These are phyloP conservation scores for Montipora efflorescens DNA, from an alignment of 64 coral and sea anemone genomes.

Conservation along the genomic window DNA sequence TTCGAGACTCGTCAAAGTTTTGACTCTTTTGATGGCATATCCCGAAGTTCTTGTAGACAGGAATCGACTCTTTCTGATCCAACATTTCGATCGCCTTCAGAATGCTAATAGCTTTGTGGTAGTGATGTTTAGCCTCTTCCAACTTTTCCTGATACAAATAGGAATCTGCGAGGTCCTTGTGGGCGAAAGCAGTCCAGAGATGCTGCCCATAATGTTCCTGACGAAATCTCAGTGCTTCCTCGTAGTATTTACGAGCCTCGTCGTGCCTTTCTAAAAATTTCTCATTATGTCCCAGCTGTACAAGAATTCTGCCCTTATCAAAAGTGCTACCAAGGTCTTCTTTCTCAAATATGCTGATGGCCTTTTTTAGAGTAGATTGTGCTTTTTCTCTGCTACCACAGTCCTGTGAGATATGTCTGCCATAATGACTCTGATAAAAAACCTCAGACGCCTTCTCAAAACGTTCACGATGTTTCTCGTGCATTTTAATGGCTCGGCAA, in stretches of 20 bases:
- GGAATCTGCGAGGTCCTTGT: slow-evolving; percentile 54
- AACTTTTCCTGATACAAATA: not conserved
- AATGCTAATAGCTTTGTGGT: slow-evolving; percentile 50
- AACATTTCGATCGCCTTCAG: not conserved
- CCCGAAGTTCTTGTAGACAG: slow-evolving; percentile 37
- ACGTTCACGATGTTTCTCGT: not conserved
- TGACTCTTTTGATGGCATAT: slow-evolving; percentile 42
- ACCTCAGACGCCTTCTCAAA: slow-evolving; percentile 40
- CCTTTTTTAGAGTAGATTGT: slow-evolving; percentile 4
- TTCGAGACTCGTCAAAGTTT: slow-evolving; percentile 8
- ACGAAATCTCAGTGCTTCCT: slow-evolving; percentile 21
- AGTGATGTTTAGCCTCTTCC: slow-evolving; percentile 14
- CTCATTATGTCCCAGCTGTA: slow-evolving; percentile 26
- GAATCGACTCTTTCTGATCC: slow-evolving; percentile 62
- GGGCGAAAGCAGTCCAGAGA: slow-evolving; percentile 60
- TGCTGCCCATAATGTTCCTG: slow-evolving; percentile 10
- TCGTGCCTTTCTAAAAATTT: not conserved
- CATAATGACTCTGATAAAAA: slow-evolving; percentile 44
- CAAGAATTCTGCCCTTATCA: slow-evolving; percentile 44
- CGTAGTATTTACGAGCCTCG: slow-evolving; percentile 19
- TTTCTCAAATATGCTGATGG: slow-evolving; percentile 11
- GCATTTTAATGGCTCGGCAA: not conserved
- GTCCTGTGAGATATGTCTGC: slow-evolving; percentile 53
- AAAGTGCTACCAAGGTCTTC: not conserved
- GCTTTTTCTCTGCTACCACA: not conserved